Percentiles rank a stretch among this genome's conserved stretches.
Conservation (phyloP, 2,113 vertebrate genomes). For the Gopherus evgoodei region DNA sequence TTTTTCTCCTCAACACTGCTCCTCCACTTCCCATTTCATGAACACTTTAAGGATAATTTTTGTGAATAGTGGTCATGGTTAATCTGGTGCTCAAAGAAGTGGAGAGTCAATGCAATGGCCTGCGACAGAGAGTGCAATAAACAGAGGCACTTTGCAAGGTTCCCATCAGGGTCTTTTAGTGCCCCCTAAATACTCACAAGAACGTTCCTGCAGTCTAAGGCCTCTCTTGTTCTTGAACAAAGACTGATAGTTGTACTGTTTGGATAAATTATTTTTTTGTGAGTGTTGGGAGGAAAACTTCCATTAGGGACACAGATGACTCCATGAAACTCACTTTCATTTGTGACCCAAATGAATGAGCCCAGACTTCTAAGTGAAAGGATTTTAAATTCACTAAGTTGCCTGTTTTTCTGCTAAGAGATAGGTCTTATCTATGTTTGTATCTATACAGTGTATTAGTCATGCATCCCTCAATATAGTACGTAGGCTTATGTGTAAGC, state of each 20-base stretch:
- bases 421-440: not conserved
- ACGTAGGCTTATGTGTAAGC: accelerated
- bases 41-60: not conserved
- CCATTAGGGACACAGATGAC: accelerated
- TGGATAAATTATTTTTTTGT: not conserved
- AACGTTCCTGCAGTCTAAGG: accelerated
- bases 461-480: not conserved
- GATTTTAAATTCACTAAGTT: not conserved
- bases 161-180: accelerated
- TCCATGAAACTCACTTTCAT: not conserved
- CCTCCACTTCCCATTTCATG: not conserved
- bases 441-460: not conserved
- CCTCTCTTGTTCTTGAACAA: not conserved
- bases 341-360: not conserved
- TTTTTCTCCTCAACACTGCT: constrained; percentile 18
- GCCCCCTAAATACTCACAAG: not conserved
- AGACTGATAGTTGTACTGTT: not conserved
- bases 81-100: not conserved
- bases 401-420: not conserved
- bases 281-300: not conserved
- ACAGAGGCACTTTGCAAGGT: accelerated
- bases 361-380: not conserved
- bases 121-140: not conserved
- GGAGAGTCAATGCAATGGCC: not conserved
- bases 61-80: not conserved